Evolutionary conservation across 2,888 invertebrate species (phyloP).

Genomic region (Epirrhoe alternata): DNA sequence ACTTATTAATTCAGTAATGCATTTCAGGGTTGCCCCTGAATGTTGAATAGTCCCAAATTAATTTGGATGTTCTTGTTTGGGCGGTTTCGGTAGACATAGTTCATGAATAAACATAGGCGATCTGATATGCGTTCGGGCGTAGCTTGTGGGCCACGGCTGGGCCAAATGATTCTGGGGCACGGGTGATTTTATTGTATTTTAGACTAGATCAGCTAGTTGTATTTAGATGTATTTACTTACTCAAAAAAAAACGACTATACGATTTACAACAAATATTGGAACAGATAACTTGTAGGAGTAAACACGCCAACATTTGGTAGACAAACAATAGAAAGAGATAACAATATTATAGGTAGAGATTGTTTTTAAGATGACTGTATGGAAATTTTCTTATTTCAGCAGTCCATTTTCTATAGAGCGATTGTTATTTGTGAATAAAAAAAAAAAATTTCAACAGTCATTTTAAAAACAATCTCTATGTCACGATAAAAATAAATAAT

Average conservation of each 20-base stretch:
- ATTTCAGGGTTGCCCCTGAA: constrained; percentile 58
- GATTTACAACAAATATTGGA: too few species aligned
- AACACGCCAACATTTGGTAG: too few species aligned
- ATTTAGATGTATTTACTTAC: neutral
- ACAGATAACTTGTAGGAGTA: too few species aligned
- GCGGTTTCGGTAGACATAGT: constrained; percentile 55
- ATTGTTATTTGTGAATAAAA: too few species aligned
- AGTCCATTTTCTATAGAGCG: too few species aligned
- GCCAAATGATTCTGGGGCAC: neutral
- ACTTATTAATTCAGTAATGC: constrained; percentile 47
- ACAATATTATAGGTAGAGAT: too few species aligned
- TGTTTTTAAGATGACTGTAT: too few species aligned
- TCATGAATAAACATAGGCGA: constrained; percentile 59
- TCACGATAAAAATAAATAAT: too few species aligned
- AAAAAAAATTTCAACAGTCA: too few species aligned
- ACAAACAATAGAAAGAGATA: too few species aligned
- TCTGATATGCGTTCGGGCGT: constrained; percentile 39
- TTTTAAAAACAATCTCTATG: too few species aligned
- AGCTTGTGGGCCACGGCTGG: constrained; percentile 16
- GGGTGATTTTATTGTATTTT: neutral
- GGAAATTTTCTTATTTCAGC: too few species aligned
- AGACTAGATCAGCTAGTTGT: neutral
- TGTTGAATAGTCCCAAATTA: constrained; percentile 72
- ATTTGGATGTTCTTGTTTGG: constrained; percentile 65
- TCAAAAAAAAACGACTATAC: neutral